phyloP scores from a whole-genome alignment of 1,140 invertebrate genomes.

The Heliconius hewitsoni region DNA sequence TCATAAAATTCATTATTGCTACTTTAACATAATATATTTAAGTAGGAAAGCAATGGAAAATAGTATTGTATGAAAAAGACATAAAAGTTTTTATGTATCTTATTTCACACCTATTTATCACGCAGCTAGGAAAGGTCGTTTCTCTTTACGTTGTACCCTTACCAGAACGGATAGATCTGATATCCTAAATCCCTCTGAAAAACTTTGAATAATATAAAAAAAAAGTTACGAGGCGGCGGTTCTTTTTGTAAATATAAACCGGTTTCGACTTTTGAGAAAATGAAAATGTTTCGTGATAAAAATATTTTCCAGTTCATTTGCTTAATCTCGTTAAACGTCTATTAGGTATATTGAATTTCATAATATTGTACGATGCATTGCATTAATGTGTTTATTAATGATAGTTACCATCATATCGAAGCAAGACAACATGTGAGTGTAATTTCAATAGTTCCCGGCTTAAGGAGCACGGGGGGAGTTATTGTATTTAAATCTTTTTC shows the following conservation, averaged over 20 bases:
- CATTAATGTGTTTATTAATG: too few relatives aligned
- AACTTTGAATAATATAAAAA: conserved; percentile 46
- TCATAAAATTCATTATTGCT: not conserved
- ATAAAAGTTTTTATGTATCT: conserved; percentile 17
- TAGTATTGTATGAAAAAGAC: not conserved
- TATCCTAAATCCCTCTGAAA: conserved; percentile 38
- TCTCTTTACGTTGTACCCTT: conserved; percentile 29
- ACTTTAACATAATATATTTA: not conserved
- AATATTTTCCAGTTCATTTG: not conserved
- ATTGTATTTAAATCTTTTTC: too few relatives aligned
- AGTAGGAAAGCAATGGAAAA: not conserved
- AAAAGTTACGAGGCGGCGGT: conserved; percentile 34
- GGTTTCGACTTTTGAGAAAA: conserved; percentile 28
- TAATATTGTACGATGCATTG: too few relatives aligned
- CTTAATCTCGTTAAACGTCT: not conserved
- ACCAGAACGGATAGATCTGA: conserved; percentile 38
- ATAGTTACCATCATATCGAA: too few relatives aligned
- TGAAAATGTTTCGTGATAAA: conserved; percentile 13
- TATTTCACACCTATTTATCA: conserved; percentile 38
- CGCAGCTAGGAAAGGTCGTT: conserved; percentile 31
- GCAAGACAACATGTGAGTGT: too few relatives aligned
- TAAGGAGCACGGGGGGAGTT: too few relatives aligned
- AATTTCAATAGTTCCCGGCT: too few relatives aligned
- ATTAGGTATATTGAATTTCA: not conserved
- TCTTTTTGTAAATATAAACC: conserved; percentile 40